These are phyloP conservation scores for Notechis scutatus DNA, from an alignment of 2,113 vertebrate genomes.

Conservation along the genomic window DNA sequence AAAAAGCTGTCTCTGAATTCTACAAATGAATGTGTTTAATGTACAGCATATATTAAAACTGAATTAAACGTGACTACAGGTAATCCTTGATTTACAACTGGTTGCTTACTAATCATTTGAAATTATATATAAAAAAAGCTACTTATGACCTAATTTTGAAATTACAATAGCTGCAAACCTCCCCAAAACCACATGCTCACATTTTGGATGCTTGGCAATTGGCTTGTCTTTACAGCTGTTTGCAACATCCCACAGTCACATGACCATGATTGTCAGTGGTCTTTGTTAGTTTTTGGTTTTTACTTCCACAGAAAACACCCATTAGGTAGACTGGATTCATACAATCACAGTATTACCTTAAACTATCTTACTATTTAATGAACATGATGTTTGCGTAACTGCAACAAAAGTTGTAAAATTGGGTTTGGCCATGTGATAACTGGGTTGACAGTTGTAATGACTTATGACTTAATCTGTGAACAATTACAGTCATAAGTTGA, in stretches of 20 bases:
- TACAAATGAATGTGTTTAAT: background rate
- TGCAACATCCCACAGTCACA: too few relatives aligned
- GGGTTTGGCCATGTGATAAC: background rate
- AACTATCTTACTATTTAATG: background rate
- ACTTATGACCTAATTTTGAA: too few relatives aligned
- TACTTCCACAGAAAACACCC: too few relatives aligned
- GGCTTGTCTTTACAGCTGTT: too few relatives aligned
- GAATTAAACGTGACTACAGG: background rate
- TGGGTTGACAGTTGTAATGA: background rate
- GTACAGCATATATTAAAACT: background rate
- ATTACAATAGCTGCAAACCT: background rate
- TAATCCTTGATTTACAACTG: background rate
- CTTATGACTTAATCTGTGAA: background rate
- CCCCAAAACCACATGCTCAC: too few relatives aligned
- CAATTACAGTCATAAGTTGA: background rate
- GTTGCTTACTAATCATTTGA: background rate
- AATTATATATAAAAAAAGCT: too few relatives aligned
- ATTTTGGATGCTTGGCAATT: too few relatives aligned
- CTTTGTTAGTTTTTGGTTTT: too few relatives aligned
- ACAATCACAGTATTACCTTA: too few relatives aligned
- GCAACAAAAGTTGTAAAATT: background rate
- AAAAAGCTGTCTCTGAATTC: background rate
- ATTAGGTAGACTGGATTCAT: too few relatives aligned
- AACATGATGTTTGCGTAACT: background rate
- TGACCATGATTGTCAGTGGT: too few relatives aligned